phyloP scores from a whole-genome alignment of 2,113 vertebrate species.

The Brienomyrus longianalis region DNA sequence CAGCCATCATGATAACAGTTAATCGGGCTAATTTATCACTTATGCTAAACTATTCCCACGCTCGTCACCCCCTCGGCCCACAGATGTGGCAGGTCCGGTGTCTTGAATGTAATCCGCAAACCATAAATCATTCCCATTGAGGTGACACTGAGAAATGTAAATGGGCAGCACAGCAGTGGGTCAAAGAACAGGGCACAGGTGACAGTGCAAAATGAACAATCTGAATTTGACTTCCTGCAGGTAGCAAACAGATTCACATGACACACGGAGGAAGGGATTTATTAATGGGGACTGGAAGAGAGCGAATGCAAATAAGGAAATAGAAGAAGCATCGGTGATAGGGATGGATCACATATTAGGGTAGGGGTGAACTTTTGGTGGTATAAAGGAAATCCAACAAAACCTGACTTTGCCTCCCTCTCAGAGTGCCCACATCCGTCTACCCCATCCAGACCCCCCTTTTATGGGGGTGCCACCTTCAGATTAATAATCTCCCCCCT shows the following conservation, averaged over 20 bases:
- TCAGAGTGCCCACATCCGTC: not conserved
- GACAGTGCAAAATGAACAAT: not conserved
- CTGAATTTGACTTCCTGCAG: not conserved
- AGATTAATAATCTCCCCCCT: not conserved
- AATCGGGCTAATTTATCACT: not conserved
- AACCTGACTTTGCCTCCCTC: not conserved
- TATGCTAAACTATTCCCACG: not conserved
- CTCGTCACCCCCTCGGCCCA: not conserved
- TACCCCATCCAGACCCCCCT: not conserved
- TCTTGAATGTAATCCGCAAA: not conserved
- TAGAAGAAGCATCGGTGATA: no score
- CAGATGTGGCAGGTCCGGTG: not conserved
- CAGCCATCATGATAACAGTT: no score
- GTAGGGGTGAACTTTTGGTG: not conserved
- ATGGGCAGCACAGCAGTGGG: not conserved
- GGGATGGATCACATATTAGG: not conserved
- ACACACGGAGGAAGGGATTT: not conserved
- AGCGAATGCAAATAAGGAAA: not conserved
- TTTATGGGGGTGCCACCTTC: not conserved
- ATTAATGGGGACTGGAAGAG: not conserved
- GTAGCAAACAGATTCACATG: not conserved
- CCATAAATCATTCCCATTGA: not conserved
- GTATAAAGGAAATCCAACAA: not conserved
- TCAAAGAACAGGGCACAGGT: not conserved
- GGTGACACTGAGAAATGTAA: not conserved